Evolutionary conservation across 2,113 vertebrate genomes (phyloP).

Genomic region (Hyperoodon ampullatus): DNA sequence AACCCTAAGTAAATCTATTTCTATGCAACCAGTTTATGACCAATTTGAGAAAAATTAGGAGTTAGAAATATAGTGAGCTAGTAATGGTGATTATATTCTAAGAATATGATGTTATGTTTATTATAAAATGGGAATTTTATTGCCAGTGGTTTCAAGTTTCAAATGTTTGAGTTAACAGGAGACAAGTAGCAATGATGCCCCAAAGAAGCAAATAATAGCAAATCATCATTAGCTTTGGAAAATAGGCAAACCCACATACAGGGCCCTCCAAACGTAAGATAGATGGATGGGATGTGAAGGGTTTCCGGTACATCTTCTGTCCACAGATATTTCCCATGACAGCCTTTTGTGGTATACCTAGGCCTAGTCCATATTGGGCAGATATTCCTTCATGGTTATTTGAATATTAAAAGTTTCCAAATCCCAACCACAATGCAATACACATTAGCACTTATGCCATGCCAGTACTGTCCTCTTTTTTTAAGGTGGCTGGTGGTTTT

Average conservation of each 20-base stretch:
- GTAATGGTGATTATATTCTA: background rate
- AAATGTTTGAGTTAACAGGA: background rate
- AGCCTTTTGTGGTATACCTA: background rate
- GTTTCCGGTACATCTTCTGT: background rate
- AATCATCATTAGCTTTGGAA: background rate
- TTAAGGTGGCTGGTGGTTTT: background rate
- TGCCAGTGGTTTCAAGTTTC: background rate
- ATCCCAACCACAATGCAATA: background rate
- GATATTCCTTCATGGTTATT: background rate
- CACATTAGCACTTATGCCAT: background rate
- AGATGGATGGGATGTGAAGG: background rate
- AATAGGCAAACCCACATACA: background rate
- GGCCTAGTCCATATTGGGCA: no score
- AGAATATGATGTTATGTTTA: background rate
- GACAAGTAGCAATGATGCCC: background rate
- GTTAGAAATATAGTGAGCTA: background rate
- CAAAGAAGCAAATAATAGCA: background rate
- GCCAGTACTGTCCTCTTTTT: background rate
- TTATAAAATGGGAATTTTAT: background rate
- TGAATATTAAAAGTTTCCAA: background rate
- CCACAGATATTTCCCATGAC: background rate
- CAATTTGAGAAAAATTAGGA: background rate
- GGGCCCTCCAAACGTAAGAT: background rate
- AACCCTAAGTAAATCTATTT: slow-evolving; percentile 1
- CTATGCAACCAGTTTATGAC: background rate